phyloP scores from a whole-genome alignment of 2,113 vertebrate species.

The Forbesichthys papilliferus region DNA sequence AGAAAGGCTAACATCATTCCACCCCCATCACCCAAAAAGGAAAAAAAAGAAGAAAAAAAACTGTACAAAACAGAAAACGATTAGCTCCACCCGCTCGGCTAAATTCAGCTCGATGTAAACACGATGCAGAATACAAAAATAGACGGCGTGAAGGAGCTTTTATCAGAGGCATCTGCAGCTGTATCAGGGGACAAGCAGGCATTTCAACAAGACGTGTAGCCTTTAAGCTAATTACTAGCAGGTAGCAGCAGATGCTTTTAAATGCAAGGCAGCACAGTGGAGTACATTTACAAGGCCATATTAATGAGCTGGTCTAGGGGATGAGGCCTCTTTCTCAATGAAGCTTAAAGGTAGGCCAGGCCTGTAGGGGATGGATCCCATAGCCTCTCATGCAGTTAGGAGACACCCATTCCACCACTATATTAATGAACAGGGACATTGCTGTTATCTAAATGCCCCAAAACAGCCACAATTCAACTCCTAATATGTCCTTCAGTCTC shows the following conservation, averaged over 20 bases:
- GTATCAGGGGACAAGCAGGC: neutral
- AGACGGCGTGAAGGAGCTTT: neutral
- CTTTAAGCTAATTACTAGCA: neutral
- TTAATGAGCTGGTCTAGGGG: too few relatives aligned
- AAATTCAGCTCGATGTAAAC: neutral
- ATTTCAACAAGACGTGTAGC: neutral
- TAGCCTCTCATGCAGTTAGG: too few relatives aligned
- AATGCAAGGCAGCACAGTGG: too few relatives aligned
- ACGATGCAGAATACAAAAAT: neutral
- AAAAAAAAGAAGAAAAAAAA: neutral
- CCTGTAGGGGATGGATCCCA: too few relatives aligned
- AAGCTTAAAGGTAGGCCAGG: too few relatives aligned
- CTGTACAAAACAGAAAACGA: neutral
- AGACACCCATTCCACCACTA: too few relatives aligned
- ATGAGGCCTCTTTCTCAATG: too few relatives aligned
- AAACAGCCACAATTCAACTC: too few relatives aligned
- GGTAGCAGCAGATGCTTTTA: neutral
- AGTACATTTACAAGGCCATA: too few relatives aligned
- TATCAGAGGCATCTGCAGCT: neutral
- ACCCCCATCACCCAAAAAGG: slow-evolving; percentile 3
- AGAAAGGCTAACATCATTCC: slow-evolving; percentile 43
- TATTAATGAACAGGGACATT: too few relatives aligned
- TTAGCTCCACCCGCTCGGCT: neutral
- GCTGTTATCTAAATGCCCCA: too few relatives aligned
- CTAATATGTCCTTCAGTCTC: too few relatives aligned